These are phyloP conservation scores for Scaptomyza tumidula DNA, from an alignment of 2,888 invertebrate species.

Conservation along the genomic window DNA sequence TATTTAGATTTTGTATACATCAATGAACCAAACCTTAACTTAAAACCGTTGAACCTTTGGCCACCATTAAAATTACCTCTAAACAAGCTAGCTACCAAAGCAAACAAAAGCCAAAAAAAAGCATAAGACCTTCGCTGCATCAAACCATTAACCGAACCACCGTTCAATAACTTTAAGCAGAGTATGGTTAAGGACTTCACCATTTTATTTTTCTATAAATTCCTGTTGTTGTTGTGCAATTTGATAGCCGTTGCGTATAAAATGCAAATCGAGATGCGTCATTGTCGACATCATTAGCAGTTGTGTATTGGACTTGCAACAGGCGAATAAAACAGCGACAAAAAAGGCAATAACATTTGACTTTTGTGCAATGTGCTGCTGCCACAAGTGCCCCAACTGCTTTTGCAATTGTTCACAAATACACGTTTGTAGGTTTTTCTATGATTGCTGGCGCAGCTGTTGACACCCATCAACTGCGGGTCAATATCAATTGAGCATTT, in stretches of 20 bases:
- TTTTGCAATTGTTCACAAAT: conserved; percentile 60
- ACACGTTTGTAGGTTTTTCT: conserved; percentile 48
- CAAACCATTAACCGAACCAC: neutral
- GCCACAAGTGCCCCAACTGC: conserved; percentile 20
- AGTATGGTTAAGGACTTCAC: neutral
- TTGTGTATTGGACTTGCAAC: conserved; percentile 1
- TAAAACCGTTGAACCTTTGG: too few relatives aligned
- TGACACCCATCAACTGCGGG: conserved; percentile 28
- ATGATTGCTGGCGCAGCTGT: conserved; percentile 23
- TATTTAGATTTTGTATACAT: too few relatives aligned
- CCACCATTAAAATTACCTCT: too few relatives aligned
- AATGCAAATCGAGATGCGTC: conserved; percentile 71
- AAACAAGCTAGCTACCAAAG: too few relatives aligned
- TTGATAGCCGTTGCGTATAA: conserved; percentile 45
- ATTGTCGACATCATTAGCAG: conserved; percentile 40
- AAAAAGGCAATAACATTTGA: conserved; percentile 72
- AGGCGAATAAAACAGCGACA: conserved; percentile 21
- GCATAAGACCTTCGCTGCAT: too few relatives aligned
- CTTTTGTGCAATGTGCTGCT: conserved; percentile 50
- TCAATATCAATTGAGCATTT: conserved; percentile 40
- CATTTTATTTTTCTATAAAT: neutral
- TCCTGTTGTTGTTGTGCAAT: conserved; percentile 21
- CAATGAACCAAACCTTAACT: too few relatives aligned
- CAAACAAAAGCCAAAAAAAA: too few relatives aligned
- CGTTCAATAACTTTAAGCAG: neutral